phyloP scores from a whole-genome alignment of 2,113 vertebrate genomes.

The Gobio gobio region DNA sequence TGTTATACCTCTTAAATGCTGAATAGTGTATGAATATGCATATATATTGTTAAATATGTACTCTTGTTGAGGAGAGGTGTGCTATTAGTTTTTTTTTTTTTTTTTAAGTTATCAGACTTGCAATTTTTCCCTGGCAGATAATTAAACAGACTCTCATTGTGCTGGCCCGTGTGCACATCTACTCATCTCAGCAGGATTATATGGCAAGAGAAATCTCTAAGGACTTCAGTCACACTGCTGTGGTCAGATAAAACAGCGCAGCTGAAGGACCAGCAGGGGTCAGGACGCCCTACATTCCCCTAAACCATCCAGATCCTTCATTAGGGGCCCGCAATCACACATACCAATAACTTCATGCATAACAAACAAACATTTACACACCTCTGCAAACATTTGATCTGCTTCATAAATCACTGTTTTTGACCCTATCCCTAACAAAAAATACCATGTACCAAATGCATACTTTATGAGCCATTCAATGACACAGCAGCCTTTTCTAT shows the following conservation, averaged over 20 bases:
- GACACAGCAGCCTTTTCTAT: not conserved
- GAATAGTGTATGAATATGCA: not conserved
- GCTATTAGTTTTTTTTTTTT: not conserved
- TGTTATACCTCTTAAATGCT: too few species aligned
- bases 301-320: not conserved
- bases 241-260: not conserved
- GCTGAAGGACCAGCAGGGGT: not conserved
- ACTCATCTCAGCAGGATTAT: not conserved
- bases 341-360: not conserved
- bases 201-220: not conserved
- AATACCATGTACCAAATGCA: not conserved
- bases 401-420: not conserved
- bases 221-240: conserved; percentile 3
- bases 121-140: not conserved
- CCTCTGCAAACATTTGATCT: not conserved
- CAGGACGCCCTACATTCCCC: not conserved
- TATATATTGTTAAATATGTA: too few species aligned
- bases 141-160: not conserved
- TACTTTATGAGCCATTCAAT: not conserved
- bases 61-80: not conserved
- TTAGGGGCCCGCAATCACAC: not conserved
- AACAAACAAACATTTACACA: conserved; percentile 24
- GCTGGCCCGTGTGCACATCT: not conserved
- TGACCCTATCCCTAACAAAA: not conserved
- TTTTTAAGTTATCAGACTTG: not conserved